These are phyloP conservation scores for Ptilodon capucinus DNA, from an alignment of 2,888 invertebrate species.

Conservation along the genomic window DNA sequence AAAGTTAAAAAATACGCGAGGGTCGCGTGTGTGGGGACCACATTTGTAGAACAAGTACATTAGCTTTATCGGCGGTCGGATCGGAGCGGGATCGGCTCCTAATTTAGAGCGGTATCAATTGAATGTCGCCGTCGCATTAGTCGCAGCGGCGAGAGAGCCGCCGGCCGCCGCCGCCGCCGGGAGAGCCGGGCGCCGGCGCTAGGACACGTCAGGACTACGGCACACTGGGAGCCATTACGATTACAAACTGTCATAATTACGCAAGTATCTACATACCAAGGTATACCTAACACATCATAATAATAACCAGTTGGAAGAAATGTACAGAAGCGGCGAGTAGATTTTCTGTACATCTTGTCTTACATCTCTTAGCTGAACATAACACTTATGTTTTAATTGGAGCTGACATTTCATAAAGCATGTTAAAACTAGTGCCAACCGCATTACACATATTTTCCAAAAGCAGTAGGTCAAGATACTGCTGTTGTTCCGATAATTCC, in stretches of 20 bases:
- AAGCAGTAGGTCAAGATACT: background rate
- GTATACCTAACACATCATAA: no score
- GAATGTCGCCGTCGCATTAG: conserved; percentile 16
- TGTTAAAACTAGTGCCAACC: no score
- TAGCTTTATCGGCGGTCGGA: conserved; percentile 37
- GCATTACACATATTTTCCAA: no score
- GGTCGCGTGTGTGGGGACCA: conserved; percentile 5
- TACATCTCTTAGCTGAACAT: no score
- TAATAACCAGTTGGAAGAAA: no score
- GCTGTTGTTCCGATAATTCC: background rate
- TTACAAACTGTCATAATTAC: background rate
- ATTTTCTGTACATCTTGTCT: no score
- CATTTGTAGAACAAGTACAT: conserved; percentile 49
- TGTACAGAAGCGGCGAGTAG: no score
- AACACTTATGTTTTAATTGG: no score
- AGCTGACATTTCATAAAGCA: no score
- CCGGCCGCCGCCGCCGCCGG: conserved; percentile 3
- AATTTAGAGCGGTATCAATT: conserved; percentile 41
- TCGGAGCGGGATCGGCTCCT: conserved; percentile 32
- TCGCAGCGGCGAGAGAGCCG: background rate
- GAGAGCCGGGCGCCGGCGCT: conserved; percentile 49
- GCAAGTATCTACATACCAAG: background rate
- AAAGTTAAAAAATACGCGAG: background rate
- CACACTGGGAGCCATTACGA: conserved; percentile 23
- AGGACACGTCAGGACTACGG: conserved; percentile 14